phyloP scores from a whole-genome alignment of 2,888 invertebrate species.

The Ischnus inquisitorius region DNA sequence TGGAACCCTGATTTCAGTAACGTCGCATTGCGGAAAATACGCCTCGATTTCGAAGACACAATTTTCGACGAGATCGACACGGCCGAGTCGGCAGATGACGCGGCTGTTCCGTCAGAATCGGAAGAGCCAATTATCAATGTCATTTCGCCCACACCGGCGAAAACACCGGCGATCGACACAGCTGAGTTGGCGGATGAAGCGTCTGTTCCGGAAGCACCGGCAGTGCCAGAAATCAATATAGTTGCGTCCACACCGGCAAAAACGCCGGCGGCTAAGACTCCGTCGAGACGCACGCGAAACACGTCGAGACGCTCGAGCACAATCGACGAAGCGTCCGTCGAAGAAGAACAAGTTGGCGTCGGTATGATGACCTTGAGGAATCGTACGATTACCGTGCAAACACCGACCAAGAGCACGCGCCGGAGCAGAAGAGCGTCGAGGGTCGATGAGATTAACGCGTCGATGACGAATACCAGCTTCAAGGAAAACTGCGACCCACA shows the following conservation, averaged over 20 bases:
- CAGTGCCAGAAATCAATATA: neutral
- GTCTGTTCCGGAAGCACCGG: neutral
- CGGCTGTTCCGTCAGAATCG: neutral
- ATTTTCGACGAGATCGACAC: constrained; percentile 45
- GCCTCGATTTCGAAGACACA: constrained; percentile 55
- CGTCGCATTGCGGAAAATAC: constrained; percentile 33
- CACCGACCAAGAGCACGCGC: constrained; percentile 49
- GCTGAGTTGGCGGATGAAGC: too few species aligned
- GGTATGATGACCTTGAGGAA: constrained; percentile 66
- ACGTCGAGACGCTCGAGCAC: neutral
- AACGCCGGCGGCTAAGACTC: neutral
- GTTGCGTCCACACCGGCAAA: neutral
- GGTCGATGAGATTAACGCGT: neutral
- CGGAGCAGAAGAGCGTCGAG: constrained; percentile 50
- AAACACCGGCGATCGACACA: neutral
- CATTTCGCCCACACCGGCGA: neutral
- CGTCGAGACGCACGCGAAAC: neutral
- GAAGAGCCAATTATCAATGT: neutral
- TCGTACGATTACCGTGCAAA: constrained; percentile 62
- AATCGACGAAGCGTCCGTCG: neutral
- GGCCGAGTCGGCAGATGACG: constrained; percentile 22
- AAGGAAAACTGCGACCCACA: constrained; percentile 59
- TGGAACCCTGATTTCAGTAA: neutral
- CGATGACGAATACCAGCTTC: constrained; percentile 2
- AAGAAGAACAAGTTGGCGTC: neutral